Base-by-base conservation (phyloP, 2,113 vertebrate species). In the Telmatochromis brachygnathus region DNA sequence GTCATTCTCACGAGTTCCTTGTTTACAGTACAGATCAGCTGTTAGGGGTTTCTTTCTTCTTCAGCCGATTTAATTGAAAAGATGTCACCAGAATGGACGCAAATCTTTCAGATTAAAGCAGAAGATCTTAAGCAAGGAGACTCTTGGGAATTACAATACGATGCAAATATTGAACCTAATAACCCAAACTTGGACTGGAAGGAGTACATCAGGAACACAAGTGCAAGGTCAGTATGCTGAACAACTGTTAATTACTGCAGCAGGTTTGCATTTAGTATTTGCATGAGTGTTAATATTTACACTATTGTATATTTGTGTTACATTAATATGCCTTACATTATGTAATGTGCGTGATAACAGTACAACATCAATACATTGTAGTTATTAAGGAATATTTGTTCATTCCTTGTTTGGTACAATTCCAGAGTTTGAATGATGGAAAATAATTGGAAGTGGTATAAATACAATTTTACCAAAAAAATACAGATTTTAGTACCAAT, bases 131-230 rank as follows among this genome's bases (percentile, higher is more conserved):
- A 79, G 3, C 21, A 58, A 28, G 28, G 53, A 51, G 35, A 91
- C 84, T 6, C 4, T 5, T 96, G 96, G 96, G 6, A 6, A 7
- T 81, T 96, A 45, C 19, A 80, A n/a, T 93, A 96, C 56, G 89
- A 95, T 79, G 53, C 89, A 3, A 49, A 4, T 4, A 88, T 96
- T 55, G 15, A 23, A 1, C 53, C 90, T 6, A 0, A 91, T 0
- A 1, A 2, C 0, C 39, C 81, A 5, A n/a, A 56, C 2, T 0
- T 0, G 0, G 87, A 88, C 6, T 96, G 94, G 94, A 2, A 86
- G 65, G 17, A 93, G 39, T 96, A 94, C 90, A 92, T 95, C 26
- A 87, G 79, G 75, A 94, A 54, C 21, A 92, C 94, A 26, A 60
- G 81, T 84, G 96, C 93, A 58, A 28, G 91, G 96, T 96, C 47